Base-by-base conservation (phyloP, 2,113 vertebrate genomes). In the Siniperca knerii region DNA sequence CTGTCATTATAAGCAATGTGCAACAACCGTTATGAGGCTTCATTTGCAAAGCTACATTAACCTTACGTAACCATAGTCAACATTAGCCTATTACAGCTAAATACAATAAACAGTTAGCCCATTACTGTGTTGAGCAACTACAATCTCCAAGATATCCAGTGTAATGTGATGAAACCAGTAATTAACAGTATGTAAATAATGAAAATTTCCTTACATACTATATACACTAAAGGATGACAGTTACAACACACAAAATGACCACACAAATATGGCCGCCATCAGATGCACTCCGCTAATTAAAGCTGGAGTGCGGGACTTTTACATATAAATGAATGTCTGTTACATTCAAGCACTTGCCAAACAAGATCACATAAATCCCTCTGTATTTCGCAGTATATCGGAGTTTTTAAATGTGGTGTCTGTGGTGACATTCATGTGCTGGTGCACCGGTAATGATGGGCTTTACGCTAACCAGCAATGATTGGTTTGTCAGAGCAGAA, bases 1-100 rank as follows among this genome's bases (percentile, higher is more conserved):
- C 20, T 18, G 9, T 18, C 37, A 29, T 23, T 57, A 18, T 65
- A 58, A 57, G 37, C 60, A 77, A n/a, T 29, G 21, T 29, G 16
- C 18, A 67, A 62, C 35, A 75, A 29, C 6, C 35, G 57, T 44
- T 33, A 35, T 58, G 25, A 65, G 21, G 42, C 69, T 65, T 42
- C 40, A 42, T 69, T 74, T 68, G 68, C 48, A 37, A 64, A 78
- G 62, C 62, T 48, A 23, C 46, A 74, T 81, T 60, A 77, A 71
- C 68, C 52, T 55, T 52, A 65, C 46, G 20, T 40, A 2, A 42
- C 18, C 60, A 35, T 20, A 23, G 23, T 72, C 40, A 64, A 25
- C 50, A 50, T 37, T 48, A 69, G 5, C 60, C 37, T n/a, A 20
- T 71, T 66, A 52, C 12, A 33, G 12, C 48, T 60, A 52, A 65